phyloP scores from a whole-genome alignment of 2,797 vertebrate species.

The Syngnathus acus region DNA sequence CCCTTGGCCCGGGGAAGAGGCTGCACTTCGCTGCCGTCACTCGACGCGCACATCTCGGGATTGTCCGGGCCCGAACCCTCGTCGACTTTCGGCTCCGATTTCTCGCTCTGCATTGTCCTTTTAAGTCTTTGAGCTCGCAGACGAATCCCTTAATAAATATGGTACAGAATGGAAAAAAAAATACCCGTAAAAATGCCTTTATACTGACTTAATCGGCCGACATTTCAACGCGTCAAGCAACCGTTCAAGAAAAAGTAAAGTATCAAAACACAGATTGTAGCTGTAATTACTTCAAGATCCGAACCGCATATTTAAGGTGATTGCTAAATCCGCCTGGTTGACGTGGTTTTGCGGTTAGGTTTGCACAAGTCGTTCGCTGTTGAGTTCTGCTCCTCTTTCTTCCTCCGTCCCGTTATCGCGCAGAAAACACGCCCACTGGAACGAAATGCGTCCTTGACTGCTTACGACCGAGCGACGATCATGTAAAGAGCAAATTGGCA shows the following conservation, averaged over 20 bases:
- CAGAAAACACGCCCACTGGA: conserved; percentile 50
- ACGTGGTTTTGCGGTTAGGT: background rate
- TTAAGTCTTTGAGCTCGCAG: background rate
- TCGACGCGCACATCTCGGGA: conserved; percentile 17
- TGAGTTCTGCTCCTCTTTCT: background rate
- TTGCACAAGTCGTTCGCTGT: background rate
- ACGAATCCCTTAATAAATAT: background rate
- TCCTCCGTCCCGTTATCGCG: conserved; percentile 42
- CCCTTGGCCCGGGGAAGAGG: conserved; percentile 24
- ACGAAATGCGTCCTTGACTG: conserved; percentile 25
- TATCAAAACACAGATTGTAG: background rate
- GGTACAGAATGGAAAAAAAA: background rate
- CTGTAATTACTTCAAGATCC: background rate
- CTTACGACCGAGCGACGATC: conserved; percentile 10
- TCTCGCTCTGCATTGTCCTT: conserved; percentile 49
- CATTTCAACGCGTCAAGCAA: background rate
- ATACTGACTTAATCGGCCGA: background rate
- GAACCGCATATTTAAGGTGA: background rate
- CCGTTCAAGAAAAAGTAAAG: background rate
- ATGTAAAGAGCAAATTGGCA: background rate
- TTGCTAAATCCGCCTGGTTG: background rate
- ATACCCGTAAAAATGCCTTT: background rate
- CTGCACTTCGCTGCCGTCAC: background rate
- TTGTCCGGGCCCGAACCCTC: conserved; percentile 17
- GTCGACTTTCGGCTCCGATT: conserved; percentile 34